These are phyloP conservation scores for Lophius americanus DNA, from an alignment of 2,797 vertebrate genomes.

Conservation along the genomic window DNA sequence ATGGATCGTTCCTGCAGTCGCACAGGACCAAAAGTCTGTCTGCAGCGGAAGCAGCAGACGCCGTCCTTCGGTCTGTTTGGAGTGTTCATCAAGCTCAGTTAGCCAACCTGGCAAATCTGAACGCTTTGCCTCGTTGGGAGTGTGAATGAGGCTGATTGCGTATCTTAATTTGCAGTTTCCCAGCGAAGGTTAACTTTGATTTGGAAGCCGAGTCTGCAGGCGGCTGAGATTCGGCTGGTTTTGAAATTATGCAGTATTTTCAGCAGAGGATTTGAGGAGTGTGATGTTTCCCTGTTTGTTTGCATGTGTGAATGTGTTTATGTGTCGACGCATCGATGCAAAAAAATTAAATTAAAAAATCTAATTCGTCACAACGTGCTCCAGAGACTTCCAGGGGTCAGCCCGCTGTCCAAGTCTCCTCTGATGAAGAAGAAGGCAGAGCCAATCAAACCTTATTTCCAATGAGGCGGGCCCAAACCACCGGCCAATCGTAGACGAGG, in stretches of 20 bases:
- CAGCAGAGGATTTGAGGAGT: slow-evolving; percentile 1
- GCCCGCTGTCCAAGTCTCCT: slow-evolving; percentile 65
- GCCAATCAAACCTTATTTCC: slow-evolving; percentile 71
- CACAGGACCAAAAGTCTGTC: too few species aligned
- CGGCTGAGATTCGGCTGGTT: slow-evolving; percentile 25
- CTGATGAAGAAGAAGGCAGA: slow-evolving; percentile 77
- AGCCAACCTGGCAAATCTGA: slow-evolving; percentile 35
- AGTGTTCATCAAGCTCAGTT: slow-evolving; percentile 39
- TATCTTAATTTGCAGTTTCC: slow-evolving; percentile 46
- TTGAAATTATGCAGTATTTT: slow-evolving; percentile 21
- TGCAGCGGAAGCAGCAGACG: not conserved
- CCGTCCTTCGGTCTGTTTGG: slow-evolving; percentile 12
- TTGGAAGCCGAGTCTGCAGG: slow-evolving; percentile 28
- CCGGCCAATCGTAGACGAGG: slow-evolving; percentile 68
- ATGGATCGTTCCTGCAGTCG: too few species aligned
- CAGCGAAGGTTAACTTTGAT: slow-evolving; percentile 30
- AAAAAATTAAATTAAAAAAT: too few species aligned
- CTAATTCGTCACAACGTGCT: slow-evolving; percentile 79
- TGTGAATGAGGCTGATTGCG: slow-evolving; percentile 53
- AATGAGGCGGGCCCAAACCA: slow-evolving; percentile 32
- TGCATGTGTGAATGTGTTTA: slow-evolving; percentile 6
- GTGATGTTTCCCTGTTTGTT: not conserved
- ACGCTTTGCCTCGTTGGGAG: slow-evolving; percentile 40
- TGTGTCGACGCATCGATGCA: not conserved
- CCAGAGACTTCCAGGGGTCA: slow-evolving; percentile 77